Conservation (phyloP, 2,113 vertebrate genomes). For the Oceanodroma tethys region DNA sequence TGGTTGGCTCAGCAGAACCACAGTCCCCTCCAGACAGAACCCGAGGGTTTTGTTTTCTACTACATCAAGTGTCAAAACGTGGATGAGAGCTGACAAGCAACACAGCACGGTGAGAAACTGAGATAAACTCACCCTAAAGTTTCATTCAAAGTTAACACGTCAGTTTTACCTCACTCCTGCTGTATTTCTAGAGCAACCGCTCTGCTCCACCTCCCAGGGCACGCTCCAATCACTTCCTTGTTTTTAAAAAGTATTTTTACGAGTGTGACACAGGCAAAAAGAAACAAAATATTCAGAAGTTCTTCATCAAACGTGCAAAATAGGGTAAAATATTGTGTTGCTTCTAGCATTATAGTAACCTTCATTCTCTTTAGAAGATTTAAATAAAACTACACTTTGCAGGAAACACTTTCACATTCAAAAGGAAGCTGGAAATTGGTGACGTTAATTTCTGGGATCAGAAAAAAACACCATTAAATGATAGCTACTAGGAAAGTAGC, state of each 20-base stretch:
- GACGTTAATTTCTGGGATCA: neutral
- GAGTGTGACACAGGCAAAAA: neutral
- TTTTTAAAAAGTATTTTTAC: neutral
- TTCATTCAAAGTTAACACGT: neutral
- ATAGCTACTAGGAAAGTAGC: neutral
- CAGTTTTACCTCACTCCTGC: neutral
- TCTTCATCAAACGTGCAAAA: neutral
- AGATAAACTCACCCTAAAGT: neutral
- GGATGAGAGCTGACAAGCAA: neutral
- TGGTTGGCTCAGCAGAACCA: neutral
- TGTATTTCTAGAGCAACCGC: neutral
- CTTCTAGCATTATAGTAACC: neutral
- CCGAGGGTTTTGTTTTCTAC: neutral
- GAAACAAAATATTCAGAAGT: neutral
- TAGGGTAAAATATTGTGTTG: rapidly evolving
- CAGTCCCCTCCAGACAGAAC: neutral
- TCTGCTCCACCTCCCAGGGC: neutral
- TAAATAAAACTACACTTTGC: neutral
- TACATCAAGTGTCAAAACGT: rapidly evolving
- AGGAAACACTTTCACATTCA: neutral
- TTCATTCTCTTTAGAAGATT: neutral
- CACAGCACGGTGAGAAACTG: neutral
- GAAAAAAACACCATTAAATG: neutral
- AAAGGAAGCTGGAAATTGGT: neutral
- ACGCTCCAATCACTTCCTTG: neutral